Evolutionary conservation across 2,888 invertebrate genomes (phyloP), one percentile per base, ranked within the genome.

Genomic region (Ryuthela nishihirai): DNA sequence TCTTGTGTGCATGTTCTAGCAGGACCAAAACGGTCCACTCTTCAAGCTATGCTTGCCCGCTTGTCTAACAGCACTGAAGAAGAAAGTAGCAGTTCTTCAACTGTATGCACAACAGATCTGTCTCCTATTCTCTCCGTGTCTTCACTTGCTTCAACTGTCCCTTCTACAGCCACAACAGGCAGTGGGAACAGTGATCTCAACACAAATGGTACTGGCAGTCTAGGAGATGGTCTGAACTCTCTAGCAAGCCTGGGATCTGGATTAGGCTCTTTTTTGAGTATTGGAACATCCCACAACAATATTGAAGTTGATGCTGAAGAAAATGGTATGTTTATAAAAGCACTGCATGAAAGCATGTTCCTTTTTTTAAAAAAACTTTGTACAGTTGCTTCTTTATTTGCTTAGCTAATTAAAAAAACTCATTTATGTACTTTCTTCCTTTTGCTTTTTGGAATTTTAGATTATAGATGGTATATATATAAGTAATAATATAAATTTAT

Each of bases 11-110:
- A 49, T 55, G 55, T 43, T 48, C 39, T 53, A 39, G 17, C 29
- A 75, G 75, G 76, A 67, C 76, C 76, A 20, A 75, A 74, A 62
- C 67, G 75, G 64, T 71, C 75, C 26, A 69, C 73, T 12, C 69
- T 76, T 45, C 75, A 75, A 66, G 73, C 74, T 50, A 76, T 77
- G 76, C 69, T 76, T 66, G 75, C 72, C 60, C 74, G 72, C 65
- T 69, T 76, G 63, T 71, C 39, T 26, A 48, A 53, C 47, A 49
- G 54, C 44, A 42, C 23, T 34, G 21, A 26, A 32, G 55, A 62
- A 25, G 62, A 49, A 47, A 38, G 52, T 56, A 45, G 29, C 20
- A 34, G 46, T 20, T 46, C 32, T 41, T 46, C 50, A 29, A 7
- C 29, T 29, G 9, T 29, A 12, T 29, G 29, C 29, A 29, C 29